Conservation (phyloP, 2,888 invertebrate species). For the Lepeophtheirus nordmannii region DNA sequence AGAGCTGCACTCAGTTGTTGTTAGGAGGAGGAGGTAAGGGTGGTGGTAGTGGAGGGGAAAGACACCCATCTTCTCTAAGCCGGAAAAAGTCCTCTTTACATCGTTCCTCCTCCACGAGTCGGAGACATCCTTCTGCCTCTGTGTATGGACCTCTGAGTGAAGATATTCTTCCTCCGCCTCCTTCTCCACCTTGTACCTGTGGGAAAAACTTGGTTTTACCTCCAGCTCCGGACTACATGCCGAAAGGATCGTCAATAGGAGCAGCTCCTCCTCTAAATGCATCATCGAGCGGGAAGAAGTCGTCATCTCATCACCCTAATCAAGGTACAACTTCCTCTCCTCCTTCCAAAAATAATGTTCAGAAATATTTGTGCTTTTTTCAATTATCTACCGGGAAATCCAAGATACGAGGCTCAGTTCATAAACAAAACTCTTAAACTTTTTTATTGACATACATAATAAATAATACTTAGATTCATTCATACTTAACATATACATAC, state of each 20-base stretch:
- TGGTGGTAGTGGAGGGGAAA: too few species aligned
- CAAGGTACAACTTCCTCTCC: neutral
- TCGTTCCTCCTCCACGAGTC: neutral
- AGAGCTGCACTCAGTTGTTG: neutral
- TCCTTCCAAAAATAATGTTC: neutral
- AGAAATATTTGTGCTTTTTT: neutral
- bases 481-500: too few species aligned
- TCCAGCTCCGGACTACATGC: neutral
- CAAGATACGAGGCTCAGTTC: conserved; percentile 9
- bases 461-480: too few species aligned
- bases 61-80: neutral
- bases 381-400: conserved; percentile 2
- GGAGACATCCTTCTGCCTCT: neutral
- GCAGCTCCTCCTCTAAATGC: too few species aligned
- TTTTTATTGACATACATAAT: neutral
- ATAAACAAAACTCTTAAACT: neutral
- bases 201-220: neutral
- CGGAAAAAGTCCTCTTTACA: neutral
- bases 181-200: conserved; percentile 5
- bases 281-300: neutral
- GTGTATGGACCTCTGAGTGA: neutral
- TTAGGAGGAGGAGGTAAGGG: neutral
- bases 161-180: neutral
- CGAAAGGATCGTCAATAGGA: neutral
- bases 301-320: neutral